Evolutionary conservation across 1,140 invertebrate species (phyloP), one percentile per base, ranked within the genome.

Genomic region (Hypothenemus hampei): DNA sequence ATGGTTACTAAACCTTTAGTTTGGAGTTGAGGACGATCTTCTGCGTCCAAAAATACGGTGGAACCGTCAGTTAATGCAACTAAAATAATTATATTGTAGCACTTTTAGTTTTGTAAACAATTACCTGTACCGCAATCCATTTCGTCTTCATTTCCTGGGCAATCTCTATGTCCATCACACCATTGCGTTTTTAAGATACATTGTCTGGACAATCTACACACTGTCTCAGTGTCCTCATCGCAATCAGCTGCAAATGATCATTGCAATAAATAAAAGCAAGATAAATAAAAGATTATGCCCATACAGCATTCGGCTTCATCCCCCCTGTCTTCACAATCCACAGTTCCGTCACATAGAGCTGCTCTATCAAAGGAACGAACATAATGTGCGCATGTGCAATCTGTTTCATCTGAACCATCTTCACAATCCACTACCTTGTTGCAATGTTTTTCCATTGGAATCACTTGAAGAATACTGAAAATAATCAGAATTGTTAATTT

Each of bases 401-500:
- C 70, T 1, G 73, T 57, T 73, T 92, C 90, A 69, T 93, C 90
- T 0, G 81, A 85, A 11, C 82, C 82, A 71, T 93, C 89, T 66
- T 88, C 82, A 69, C 90, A 93, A 64, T 92, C 87, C 13, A 78
- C 66, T 31, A 78, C 71, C 18, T 77, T 77, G 69, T 93, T 77
- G 65, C 90, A 93, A 41, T 78, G 77, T 56, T 77, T 73, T 7
- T 62, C 51, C 1, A 74, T 67, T 0, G 80, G 71, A 19, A 91
- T 78, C 10, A 67, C 75, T 72, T 90, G 86, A 1, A 72, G 60
- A 43, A 86, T 77, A 37, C 85, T 87, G 55, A 20, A 73, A 50
- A 57, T 13, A 6, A 4, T 10, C 36, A 39, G n/a, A n/a, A n/a
- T n/a, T n/a, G n/a, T n/a, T n/a, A n/a, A n/a, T n/a, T n/a, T n/a